Conservation (phyloP, 2,888 invertebrate genomes). For the Cheilosia vernalis region DNA sequence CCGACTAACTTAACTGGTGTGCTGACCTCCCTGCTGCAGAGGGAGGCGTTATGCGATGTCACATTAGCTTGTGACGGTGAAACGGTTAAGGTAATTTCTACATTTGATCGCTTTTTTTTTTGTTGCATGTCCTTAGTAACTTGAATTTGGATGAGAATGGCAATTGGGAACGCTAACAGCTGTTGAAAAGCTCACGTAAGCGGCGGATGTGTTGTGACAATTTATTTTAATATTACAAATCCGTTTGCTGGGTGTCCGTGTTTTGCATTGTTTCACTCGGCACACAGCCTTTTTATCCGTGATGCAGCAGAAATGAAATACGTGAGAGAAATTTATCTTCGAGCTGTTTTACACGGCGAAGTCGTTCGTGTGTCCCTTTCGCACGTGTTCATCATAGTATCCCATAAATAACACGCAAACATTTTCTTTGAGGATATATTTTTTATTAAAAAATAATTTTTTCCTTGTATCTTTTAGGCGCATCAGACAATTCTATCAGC, state of each 20-base stretch:
- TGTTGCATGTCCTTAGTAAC: too few species aligned
- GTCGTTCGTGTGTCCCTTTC: constrained; percentile 13
- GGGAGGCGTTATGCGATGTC: constrained; percentile 96
- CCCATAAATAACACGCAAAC: constrained; percentile 15
- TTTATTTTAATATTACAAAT: constrained; percentile 72
- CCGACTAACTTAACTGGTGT: constrained; percentile 95
- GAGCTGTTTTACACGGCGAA: constrained; percentile 41
- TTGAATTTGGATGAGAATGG: background rate
- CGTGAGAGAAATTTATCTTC: constrained; percentile 72
- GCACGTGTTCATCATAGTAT: background rate
- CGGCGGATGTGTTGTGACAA: constrained; percentile 59
- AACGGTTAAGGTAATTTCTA: constrained; percentile 88
- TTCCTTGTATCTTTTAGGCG: constrained; percentile 85
- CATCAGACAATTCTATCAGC: constrained; percentile 97
- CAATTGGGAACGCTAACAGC: background rate
- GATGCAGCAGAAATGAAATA: constrained; percentile 74
- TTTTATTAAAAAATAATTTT: constrained; percentile 35
- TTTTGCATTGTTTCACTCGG: constrained; percentile 25
- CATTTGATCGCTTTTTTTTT: constrained; percentile 33
- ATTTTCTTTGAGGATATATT: constrained; percentile 7
- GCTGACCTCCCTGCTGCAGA: constrained; percentile 92
- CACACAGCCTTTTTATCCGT: constrained; percentile 14
- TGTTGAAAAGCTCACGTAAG: constrained; percentile 50
- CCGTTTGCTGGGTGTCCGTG: constrained; percentile 38
- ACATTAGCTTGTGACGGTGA: constrained; percentile 96